Conservation (phyloP, 1,140 invertebrate species). For the Drosophila repletoides region DNA sequence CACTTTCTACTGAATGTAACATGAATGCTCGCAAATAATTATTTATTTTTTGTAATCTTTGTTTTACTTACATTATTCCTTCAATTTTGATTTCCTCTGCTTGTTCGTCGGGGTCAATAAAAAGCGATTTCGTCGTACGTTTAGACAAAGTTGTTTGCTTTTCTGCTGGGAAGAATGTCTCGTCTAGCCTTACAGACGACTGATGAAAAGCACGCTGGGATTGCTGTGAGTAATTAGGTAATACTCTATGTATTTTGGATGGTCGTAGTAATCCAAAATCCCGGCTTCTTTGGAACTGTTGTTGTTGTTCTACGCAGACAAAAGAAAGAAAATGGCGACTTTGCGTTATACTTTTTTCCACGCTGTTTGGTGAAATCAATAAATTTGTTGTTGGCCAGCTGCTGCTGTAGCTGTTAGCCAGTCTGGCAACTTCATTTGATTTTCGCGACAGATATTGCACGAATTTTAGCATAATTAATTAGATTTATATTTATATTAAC, state of each 20-base stretch:
- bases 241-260: no score
- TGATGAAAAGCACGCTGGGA: constrained; percentile 61
- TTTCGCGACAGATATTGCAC: constrained; percentile 62
- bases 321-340: constrained; percentile 82
- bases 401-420: constrained; percentile 49
- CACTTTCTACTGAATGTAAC: no score
- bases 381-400: constrained; percentile 70
- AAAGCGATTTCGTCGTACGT: constrained; percentile 55
- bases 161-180: constrained; percentile 42
- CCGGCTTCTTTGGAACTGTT: constrained; percentile 65
- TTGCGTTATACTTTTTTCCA: constrained; percentile 70
- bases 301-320: constrained; percentile 66
- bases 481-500: constrained; percentile 12
- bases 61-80: constrained; percentile 67
- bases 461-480: constrained; percentile 69
- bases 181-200: constrained; percentile 44
- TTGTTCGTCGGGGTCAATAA: constrained; percentile 57
- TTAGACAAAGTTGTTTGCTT: constrained; percentile 42
- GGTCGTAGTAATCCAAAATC: constrained; percentile 42
- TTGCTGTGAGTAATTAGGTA: constrained; percentile 45
- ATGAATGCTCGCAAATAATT: neutral
- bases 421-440: constrained; percentile 36
- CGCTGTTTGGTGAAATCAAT: constrained; percentile 71
- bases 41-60: neutral
- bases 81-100: constrained; percentile 68